Percentiles rank a stretch among this genome's conserved stretches.
These are phyloP conservation scores for Urocitellus parryii DNA, from an alignment of 2,113 vertebrate genomes.

Conservation along the genomic window DNA sequence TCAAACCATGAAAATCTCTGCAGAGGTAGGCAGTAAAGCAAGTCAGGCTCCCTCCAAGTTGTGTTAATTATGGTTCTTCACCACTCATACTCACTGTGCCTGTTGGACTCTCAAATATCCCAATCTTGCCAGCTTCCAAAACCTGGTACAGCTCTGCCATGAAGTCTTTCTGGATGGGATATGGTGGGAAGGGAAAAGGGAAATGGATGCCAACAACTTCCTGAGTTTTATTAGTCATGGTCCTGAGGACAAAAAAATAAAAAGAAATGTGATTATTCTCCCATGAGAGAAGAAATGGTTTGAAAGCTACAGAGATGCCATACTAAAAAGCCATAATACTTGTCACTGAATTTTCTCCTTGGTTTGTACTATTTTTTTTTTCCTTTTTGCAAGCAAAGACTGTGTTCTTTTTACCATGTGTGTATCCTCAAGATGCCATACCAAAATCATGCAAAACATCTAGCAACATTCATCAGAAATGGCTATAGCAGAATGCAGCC, in stretches of 20 bases:
- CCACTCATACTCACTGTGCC: conserved; percentile 90
- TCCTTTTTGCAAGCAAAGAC: background rate
- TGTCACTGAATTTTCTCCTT: background rate
- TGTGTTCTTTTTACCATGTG: background rate
- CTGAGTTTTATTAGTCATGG: conserved; percentile 48
- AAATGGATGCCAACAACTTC: conserved; percentile 79
- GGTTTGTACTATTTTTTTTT: background rate
- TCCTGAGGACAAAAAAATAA: background rate
- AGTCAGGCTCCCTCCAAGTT: background rate
- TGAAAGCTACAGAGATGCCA: background rate
- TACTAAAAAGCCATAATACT: background rate
- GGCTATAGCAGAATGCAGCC: background rate
- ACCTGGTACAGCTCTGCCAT: conserved; percentile 92
- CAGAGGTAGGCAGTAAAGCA: background rate
- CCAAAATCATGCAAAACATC: background rate
- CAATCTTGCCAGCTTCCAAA: conserved; percentile 92
- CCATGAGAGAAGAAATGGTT: background rate
- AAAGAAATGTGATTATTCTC: background rate
- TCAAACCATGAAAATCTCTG: background rate
- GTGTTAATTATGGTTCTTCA: background rate
- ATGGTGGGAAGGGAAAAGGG: conserved; percentile 94
- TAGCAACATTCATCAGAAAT: rapidly evolving
- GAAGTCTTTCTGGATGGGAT: conserved; percentile 94
- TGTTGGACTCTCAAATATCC: conserved; percentile 97
- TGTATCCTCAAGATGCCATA: background rate